A percentile compares a stretch with the other conserved stretches of the same genome.
Evolutionary conservation across 2,888 invertebrate genomes (phyloP).

Genomic region (Sycophila texana): DNA sequence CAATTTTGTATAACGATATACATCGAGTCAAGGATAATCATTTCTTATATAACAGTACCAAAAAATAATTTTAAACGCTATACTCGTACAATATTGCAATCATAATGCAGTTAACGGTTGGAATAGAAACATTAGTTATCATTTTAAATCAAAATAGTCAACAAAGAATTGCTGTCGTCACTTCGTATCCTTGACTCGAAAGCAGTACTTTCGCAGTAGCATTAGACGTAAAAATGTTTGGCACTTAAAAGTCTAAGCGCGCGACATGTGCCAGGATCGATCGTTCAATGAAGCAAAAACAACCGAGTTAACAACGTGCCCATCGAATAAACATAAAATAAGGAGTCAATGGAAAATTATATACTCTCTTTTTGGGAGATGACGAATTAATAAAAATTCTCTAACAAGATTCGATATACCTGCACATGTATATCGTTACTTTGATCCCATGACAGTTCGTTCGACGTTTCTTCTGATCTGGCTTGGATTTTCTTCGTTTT

Average conservation of each 20-base stretch:
- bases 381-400: neutral
- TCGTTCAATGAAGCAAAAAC: neutral
- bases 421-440: conserved; percentile 23
- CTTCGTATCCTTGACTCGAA: conserved; percentile 20
- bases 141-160: neutral
- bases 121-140: neutral
- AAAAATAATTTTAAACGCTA: neutral
- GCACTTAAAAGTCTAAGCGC: conserved; percentile 30
- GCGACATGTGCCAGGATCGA: conserved; percentile 2
- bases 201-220: conserved; percentile 20
- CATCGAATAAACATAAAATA: conserved; percentile 2
- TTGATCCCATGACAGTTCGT: conserved; percentile 51
- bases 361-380: neutral
- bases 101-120: neutral
- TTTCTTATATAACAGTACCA: neutral
- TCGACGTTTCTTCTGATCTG: conserved; percentile 26
- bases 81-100: neutral
- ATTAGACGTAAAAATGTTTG: conserved; percentile 31
- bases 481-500: conserved; percentile 28
- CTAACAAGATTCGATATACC: neutral
- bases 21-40: conserved; percentile 17
- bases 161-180: neutral
- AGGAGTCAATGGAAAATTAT: neutral
- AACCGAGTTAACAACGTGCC: neutral
- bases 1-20: neutral